Conservation (phyloP, 1,140 invertebrate species). For the Danaus melanippus region DNA sequence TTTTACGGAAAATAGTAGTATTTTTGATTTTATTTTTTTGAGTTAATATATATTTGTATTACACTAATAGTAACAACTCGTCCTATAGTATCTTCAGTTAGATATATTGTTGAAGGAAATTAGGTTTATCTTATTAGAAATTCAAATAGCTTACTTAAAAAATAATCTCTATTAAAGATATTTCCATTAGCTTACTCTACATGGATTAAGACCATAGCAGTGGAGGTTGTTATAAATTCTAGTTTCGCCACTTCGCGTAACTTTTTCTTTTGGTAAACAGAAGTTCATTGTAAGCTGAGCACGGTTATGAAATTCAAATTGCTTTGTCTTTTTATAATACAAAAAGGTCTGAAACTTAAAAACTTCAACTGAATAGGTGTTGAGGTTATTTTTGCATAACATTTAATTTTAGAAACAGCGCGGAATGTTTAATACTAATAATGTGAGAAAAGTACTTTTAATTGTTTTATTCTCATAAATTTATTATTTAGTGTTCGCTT, state of each 20-base stretch:
- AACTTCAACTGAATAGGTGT: constrained; percentile 19
- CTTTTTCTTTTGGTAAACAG: constrained; percentile 19
- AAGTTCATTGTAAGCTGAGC: constrained; percentile 15
- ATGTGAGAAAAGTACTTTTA: too few species aligned
- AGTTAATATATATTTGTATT: not conserved
- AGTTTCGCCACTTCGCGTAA: constrained; percentile 11
- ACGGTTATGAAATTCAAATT: constrained; percentile 20
- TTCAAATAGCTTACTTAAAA: constrained; percentile 5
- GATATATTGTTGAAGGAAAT: not conserved
- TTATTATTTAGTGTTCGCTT: too few species aligned
- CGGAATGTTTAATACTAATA: too few species aligned
- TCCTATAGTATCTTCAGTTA: not conserved
- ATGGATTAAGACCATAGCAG: constrained; percentile 17
- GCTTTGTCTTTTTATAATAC: constrained; percentile 20
- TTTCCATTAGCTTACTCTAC: constrained; percentile 18
- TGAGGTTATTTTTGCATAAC: constrained; percentile 4
- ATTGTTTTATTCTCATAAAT: too few species aligned
- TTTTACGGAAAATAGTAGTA: not conserved
- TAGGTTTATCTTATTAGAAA: not conserved
- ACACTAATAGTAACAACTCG: not conserved
- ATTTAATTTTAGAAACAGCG: too few species aligned
- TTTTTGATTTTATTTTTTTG: not conserved
- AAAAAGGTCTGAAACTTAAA: constrained; percentile 17
- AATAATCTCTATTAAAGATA: constrained; percentile 16
- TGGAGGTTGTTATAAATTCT: constrained; percentile 21